Conservation (phyloP, 2,888 invertebrate genomes). For the Callosobruchus maculatus region DNA sequence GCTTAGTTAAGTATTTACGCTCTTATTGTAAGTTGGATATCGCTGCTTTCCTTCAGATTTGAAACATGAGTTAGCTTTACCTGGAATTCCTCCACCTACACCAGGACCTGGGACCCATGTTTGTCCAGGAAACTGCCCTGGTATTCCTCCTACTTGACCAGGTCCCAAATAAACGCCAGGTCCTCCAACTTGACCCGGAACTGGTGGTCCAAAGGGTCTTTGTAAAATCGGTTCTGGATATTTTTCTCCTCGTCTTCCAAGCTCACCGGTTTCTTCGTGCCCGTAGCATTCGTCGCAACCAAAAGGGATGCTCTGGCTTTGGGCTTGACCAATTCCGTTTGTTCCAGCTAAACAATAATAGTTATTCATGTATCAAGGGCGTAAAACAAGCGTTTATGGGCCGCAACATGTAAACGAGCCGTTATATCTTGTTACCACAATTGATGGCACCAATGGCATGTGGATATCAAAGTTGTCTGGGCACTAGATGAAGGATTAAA, state of each 20-base stretch:
- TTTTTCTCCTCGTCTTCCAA: conserved; percentile 17
- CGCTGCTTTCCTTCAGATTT: no score
- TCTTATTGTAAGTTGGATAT: no score
- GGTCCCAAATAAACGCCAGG: no score
- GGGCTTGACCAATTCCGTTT: conserved; percentile 85
- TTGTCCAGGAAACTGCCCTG: conserved; percentile 6
- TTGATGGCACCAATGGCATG: no score
- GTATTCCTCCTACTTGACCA: conserved; percentile 2
- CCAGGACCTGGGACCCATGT: conserved; percentile 15
- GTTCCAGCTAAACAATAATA: conserved; percentile 59
- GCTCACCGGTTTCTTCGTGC: conserved; percentile 33
- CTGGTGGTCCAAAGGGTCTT: conserved; percentile 3
- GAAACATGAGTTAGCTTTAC: neutral
- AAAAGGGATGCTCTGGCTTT: conserved; percentile 74
- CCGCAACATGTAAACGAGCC: no score
- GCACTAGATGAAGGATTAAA: no score
- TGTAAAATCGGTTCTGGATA: conserved; percentile 15
- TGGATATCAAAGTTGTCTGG: no score
- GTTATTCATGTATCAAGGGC: no score
- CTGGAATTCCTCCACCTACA: conserved; percentile 1
- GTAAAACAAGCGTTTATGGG: no score
- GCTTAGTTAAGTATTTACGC: no score
- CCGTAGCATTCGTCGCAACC: conserved; percentile 65
- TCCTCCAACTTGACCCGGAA: neutral
- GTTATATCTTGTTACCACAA: no score